Conservation (phyloP, 2,888 invertebrate genomes). For the Ceraclea dissimilis region DNA sequence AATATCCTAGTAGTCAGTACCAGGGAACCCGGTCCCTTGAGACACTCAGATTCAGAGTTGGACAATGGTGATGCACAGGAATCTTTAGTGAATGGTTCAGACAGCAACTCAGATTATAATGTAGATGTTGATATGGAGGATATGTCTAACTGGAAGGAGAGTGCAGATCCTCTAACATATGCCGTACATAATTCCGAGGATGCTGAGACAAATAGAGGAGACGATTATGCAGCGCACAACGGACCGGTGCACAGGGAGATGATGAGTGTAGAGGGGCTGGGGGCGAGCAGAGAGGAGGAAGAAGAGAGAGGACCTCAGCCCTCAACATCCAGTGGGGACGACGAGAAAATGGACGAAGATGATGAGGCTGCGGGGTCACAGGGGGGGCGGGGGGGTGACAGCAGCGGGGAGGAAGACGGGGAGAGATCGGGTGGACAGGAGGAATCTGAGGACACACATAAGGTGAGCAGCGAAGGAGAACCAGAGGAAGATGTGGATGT, state of each 20-base stretch:
- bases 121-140: slow-evolving; percentile 51
- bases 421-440: neutral
- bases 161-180: slow-evolving; percentile 31
- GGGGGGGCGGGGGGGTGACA: neutral
- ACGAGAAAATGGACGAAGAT: neutral
- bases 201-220: neutral
- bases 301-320: neutral
- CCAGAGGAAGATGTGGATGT: neutral
- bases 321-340: neutral
- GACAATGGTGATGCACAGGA: slow-evolving; percentile 58
- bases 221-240: slow-evolving; percentile 11
- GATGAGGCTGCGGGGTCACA: neutral
- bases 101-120: slow-evolving; percentile 48
- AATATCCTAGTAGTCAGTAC: slow-evolving; percentile 82
- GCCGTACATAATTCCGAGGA: slow-evolving; percentile 33
- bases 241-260: slow-evolving; percentile 6
- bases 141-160: slow-evolving; percentile 43
- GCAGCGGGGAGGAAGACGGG: neutral
- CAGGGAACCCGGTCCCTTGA: slow-evolving; percentile 57
- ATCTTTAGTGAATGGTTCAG: slow-evolving; percentile 53
- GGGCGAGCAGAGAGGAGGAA: neutral
- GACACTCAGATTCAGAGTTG: slow-evolving; percentile 50
- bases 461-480: neutral
- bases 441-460: neutral
- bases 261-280: neutral